Conservation (phyloP, 35 echinoderm and acorn worm species). For the Strongylocentrotus purpuratus region DNA sequence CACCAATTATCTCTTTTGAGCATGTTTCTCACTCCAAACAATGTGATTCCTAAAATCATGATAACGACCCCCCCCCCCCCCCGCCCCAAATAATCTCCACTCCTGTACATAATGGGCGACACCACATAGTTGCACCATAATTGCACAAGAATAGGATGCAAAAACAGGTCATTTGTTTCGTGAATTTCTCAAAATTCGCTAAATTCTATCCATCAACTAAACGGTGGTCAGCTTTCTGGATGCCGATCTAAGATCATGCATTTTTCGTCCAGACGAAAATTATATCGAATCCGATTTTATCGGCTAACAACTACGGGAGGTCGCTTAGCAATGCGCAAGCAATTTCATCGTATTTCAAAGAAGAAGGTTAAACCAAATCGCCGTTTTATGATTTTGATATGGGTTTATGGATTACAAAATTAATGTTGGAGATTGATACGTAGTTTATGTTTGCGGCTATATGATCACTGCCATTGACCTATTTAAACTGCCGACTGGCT, state of each 20-base stretch:
- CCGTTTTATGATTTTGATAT: neutral
- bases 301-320: neutral
- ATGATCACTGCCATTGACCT: neutral
- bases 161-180: no score
- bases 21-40: no score
- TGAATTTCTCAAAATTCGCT: neutral
- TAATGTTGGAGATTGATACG: neutral
- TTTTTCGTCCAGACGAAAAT: neutral
- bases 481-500: no score
- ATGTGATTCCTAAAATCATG: no score
- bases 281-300: neutral
- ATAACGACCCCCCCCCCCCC: no score
- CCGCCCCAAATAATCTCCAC: no score
- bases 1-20: no score
- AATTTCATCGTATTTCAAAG: neutral
- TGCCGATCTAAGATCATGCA: neutral
- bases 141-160: no score
- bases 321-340: neutral
- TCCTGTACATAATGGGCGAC: no score
- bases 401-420: neutral
- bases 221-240: neutral
- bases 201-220: neutral
- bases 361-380: neutral
- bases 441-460: neutral
- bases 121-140: no score